Percentiles rank a stretch among this genome's conserved stretches.
Conservation (phyloP, 2,797 vertebrate species). For the Eptatretus atami region DNA sequence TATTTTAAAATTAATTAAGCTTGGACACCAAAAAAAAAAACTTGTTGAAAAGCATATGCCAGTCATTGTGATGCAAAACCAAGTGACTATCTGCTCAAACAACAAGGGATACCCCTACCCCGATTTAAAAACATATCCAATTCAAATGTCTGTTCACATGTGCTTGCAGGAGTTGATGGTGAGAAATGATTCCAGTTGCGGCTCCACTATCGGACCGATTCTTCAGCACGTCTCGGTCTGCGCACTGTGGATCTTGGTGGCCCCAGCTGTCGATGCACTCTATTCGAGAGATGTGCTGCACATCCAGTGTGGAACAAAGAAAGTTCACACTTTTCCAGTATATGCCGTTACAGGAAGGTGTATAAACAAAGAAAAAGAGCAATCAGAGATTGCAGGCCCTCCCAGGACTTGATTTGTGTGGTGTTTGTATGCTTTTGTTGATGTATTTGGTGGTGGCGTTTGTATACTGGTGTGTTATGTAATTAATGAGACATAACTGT, state of each 20-base stretch:
- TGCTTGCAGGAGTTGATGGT: conserved; percentile 55
- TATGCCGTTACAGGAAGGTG: neutral
- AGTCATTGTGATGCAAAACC: neutral
- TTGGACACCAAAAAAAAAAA: no score
- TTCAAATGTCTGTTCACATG: neutral
- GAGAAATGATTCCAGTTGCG: conserved; percentile 57
- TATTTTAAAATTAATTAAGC: no score
- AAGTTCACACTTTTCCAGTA: conserved; percentile 59
- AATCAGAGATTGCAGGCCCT: no score
- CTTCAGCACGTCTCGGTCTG: conserved; percentile 50
- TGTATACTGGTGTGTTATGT: no score
- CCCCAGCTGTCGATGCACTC: conserved; percentile 86
- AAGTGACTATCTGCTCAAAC: neutral
- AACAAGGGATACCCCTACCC: no score
- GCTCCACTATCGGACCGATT: conserved; percentile 69
- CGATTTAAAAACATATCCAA: no score
- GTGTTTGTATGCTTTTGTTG: no score
- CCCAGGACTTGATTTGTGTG: no score
- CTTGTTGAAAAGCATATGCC: no score
- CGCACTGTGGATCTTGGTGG: conserved; percentile 56
- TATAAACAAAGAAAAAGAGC: no score
- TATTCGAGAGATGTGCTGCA: conserved; percentile 84
- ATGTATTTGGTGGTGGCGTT: no score
- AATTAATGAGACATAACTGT: no score
- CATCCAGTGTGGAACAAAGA: conserved; percentile 52